phyloP scores from a whole-genome alignment of 2,113 vertebrate genomes.

The Psittacus erithacus region DNA sequence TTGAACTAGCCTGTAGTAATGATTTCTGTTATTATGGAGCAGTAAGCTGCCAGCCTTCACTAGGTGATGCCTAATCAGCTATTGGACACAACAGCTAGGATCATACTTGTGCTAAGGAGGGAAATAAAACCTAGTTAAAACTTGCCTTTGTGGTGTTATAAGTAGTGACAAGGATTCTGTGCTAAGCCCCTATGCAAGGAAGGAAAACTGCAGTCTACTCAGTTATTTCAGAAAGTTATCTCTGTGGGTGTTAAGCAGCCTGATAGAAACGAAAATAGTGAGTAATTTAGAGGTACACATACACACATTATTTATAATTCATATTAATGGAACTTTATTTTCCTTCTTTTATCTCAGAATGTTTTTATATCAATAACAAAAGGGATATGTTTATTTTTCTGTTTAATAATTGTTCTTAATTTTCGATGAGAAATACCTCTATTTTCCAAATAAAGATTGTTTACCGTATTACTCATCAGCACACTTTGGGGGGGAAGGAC shows the following conservation, averaged over 20 bases:
- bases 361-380: background rate
- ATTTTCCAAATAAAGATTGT: background rate
- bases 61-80: background rate
- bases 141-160: background rate
- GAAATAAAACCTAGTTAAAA: background rate
- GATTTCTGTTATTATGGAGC: background rate
- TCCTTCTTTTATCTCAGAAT: background rate
- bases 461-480: background rate
- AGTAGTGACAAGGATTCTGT: background rate
- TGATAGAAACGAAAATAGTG: background rate
- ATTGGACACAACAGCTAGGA: background rate
- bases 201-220: background rate
- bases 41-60: background rate
- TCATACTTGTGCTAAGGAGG: background rate
- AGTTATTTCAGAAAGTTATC: background rate
- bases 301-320: background rate
- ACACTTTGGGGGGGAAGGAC: too few species aligned
- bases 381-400: background rate
- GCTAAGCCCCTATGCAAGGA: background rate
- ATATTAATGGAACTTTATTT: background rate
- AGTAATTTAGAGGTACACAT: background rate
- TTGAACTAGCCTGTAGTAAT: background rate
- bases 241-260: background rate
- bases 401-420: background rate
- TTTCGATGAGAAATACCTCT: background rate